A percentile compares a stretch with the other conserved stretches of the same genome.
phyloP scores from a whole-genome alignment of 1,140 invertebrate species.

The Drosophila setifemur region DNA sequence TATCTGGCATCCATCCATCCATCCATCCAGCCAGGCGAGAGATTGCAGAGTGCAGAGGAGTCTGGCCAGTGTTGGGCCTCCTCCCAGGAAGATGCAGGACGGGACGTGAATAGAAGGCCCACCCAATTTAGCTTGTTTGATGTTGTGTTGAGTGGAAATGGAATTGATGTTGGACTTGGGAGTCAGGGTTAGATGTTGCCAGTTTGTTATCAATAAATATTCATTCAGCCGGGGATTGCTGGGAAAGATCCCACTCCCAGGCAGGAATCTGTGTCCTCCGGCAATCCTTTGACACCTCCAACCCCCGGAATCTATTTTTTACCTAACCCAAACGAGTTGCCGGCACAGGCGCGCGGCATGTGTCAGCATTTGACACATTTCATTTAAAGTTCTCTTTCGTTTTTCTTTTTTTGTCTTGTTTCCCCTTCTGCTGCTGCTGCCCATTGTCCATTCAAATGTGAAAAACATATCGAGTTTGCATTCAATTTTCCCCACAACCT shows the following conservation, averaged over 20 bases:
- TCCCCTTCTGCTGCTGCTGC: not conserved
- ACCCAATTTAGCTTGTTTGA: slow-evolving; percentile 32
- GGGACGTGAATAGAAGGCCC: not conserved
- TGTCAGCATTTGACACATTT: slow-evolving; percentile 71
- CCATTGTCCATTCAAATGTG: slow-evolving; percentile 65
- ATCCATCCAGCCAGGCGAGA: slow-evolving; percentile 15
- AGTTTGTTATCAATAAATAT: slow-evolving; percentile 47
- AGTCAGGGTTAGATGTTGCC: slow-evolving; percentile 6
- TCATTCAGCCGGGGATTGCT: slow-evolving; percentile 33
- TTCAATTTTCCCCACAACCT: slow-evolving; percentile 40
- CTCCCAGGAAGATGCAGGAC: slow-evolving; percentile 2
- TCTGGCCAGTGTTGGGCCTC: slow-evolving; percentile 7
- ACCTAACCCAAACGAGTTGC: slow-evolving; percentile 1
- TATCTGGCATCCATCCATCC: slow-evolving; percentile 37
- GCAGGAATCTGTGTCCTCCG: slow-evolving; percentile 1
- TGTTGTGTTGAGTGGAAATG: slow-evolving; percentile 41
- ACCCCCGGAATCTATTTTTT: slow-evolving; percentile 1
- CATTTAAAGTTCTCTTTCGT: slow-evolving; percentile 55
- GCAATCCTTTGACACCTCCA: slow-evolving; percentile 1
- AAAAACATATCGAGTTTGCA: slow-evolving; percentile 59
- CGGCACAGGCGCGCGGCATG: slow-evolving; percentile 31
- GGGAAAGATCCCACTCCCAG: not conserved
- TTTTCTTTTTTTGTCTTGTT: slow-evolving; percentile 6
- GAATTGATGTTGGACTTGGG: slow-evolving; percentile 16
- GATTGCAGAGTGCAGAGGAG: slow-evolving; percentile 37